Evolutionary conservation across 2,888 invertebrate species (phyloP), one percentile per base, ranked within the genome.

Genomic region (Eupithecia pulchellata): DNA sequence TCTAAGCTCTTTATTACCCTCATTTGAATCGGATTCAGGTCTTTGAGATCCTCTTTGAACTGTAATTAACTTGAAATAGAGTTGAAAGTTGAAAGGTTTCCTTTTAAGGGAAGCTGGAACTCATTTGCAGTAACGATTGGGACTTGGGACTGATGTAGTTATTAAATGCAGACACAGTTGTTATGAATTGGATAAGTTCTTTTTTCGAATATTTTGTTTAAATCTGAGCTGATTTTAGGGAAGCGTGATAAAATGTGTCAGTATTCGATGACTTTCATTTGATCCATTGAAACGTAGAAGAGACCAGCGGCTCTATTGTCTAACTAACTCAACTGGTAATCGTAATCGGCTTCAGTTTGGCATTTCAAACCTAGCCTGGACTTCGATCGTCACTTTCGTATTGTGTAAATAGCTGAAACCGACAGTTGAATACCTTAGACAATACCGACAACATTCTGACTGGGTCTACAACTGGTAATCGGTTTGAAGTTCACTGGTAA

Each of bases 61-160:
- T 66, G 57, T 39, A 52, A 52, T 20, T 2, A 47, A 47, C 60
- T 68, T 57, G 32, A 17, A 27, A 58, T 65, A 72, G 47, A 62
- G 72, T 62, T 68, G 25, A 68, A 30, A 62, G 65, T 52, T 52
- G n/a, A 58, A 67, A 4, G 32, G 25, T 47, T 52, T 30, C 34
- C 61, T 68, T 17, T 47, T 30, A 62, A 36, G 57, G 25, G 58
- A 63, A 66, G 58, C 63, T 58, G 57, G 61, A 65, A 65, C 71
- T 60, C 71, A 64, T 69, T 66, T 66, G 47, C 67, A 20, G 67
- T 74, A 72, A 75, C 68, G 60, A 67, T 75, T 64, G 71, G 72
- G 72, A 61, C 69, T 75, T 64, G 71, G 72, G 72, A 61, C 69
- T 73, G 29, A 68, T 62, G 61, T 68, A 68, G 67, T 68, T 64